These are phyloP conservation scores for Rhorus exstirpatorius DNA, from an alignment of 2,888 invertebrate species.

Conservation along the genomic window DNA sequence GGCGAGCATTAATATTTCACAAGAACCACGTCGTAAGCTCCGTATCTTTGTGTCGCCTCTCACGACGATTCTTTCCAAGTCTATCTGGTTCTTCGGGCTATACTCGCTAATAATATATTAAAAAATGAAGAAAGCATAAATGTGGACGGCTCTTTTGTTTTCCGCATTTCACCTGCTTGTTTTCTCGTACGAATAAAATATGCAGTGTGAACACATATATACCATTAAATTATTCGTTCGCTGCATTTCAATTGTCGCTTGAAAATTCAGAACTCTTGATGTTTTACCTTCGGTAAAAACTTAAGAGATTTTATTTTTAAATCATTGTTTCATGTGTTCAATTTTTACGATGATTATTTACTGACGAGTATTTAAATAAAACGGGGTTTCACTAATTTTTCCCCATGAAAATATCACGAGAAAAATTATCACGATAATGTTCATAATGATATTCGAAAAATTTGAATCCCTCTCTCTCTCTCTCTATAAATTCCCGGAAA, in stretches of 20 bases:
- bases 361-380: no score
- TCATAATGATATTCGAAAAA: constrained; percentile 1
- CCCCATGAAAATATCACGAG: no score
- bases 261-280: no score
- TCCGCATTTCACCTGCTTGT: neutral
- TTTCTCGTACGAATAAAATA: constrained; percentile 1
- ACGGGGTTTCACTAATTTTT: no score
- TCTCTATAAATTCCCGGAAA: neutral
- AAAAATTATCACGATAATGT: no score
- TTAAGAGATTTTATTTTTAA: no score
- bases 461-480: neutral
- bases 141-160: constrained; percentile 1
- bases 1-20: constrained; percentile 66
- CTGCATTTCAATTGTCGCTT: no score
- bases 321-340: no score
- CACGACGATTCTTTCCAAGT: constrained; percentile 28
- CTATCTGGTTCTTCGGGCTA: neutral
- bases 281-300: no score
- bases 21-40: constrained; percentile 54
- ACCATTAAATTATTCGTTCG: neutral
- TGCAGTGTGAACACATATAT: neutral
- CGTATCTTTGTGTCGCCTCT: constrained; percentile 47
- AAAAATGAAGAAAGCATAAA: constrained; percentile 3
- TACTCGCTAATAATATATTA: constrained; percentile 2
- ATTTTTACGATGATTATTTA: no score